phyloP scores from a whole-genome alignment of 2,888 invertebrate species.

The Tortricodes alternella region DNA sequence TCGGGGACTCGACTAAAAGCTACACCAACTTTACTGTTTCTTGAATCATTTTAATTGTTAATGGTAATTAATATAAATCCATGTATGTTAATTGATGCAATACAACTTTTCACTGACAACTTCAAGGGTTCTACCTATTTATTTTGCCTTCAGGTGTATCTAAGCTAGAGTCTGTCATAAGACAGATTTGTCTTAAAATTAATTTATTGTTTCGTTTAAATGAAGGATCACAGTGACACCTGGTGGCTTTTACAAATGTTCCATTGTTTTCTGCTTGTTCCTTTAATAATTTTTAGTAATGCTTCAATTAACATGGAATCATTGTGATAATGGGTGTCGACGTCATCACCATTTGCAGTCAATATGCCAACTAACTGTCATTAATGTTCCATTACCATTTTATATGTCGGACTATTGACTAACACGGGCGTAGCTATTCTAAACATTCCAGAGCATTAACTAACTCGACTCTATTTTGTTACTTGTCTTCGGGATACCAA shows the following conservation, averaged over 20 bases:
- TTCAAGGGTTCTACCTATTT: not conserved
- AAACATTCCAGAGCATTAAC: constrained; percentile 60
- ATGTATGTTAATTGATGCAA: constrained; percentile 49
- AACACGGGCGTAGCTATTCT: constrained; percentile 67
- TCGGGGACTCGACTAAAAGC: not conserved
- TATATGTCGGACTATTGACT: constrained; percentile 54
- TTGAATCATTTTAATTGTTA: constrained; percentile 48
- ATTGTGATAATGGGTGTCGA: constrained; percentile 56
- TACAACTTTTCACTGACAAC: constrained; percentile 36
- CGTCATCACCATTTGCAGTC: constrained; percentile 46
- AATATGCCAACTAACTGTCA: constrained; percentile 57
- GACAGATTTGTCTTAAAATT: no score
- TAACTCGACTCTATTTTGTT: constrained; percentile 66
- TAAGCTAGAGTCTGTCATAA: constrained; percentile 6
- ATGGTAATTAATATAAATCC: constrained; percentile 35
- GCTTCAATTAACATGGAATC: constrained; percentile 60
- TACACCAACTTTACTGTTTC: constrained; percentile 60
- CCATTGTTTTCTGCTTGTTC: constrained; percentile 23
- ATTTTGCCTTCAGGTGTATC: not conserved
- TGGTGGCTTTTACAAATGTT: not conserved
- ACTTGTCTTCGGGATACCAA: constrained; percentile 64
- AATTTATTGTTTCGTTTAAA: no score
- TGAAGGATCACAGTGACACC: not conserved
- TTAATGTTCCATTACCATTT: constrained; percentile 50
- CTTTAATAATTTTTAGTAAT: constrained; percentile 44